These are phyloP conservation scores for Ectropis grisescens DNA, from an alignment of 1,140 invertebrate genomes.

Conservation along the genomic window DNA sequence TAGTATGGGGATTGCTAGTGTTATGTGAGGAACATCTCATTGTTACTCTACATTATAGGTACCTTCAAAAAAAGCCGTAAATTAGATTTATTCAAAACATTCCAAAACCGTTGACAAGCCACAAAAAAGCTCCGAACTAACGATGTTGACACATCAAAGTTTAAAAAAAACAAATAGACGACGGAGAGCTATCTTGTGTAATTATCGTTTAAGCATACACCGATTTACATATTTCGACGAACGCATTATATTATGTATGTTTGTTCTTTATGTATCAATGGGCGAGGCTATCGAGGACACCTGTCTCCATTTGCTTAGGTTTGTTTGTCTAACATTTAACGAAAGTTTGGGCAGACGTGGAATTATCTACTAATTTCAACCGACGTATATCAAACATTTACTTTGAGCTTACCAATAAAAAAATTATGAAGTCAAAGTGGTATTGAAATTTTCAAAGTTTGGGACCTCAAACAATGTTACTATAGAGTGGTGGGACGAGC, in stretches of 20 bases:
- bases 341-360: conserved; percentile 50
- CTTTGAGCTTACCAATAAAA: too few species aligned
- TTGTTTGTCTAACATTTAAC: conserved; percentile 61
- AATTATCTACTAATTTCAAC: conserved; percentile 65
- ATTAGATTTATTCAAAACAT: not conserved
- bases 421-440: too few species aligned
- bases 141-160: too few species aligned
- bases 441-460: too few species aligned
- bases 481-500: too few species aligned
- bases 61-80: too few species aligned
- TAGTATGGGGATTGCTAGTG: too few species aligned
- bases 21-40: too few species aligned
- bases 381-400: conserved; percentile 9
- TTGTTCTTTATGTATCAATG: conserved; percentile 59
- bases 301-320: conserved; percentile 66
- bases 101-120: not conserved
- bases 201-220: conserved; percentile 53
- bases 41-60: too few species aligned
- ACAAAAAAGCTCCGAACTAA: too few species aligned
- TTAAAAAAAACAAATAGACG: conserved; percentile 47
- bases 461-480: too few species aligned
- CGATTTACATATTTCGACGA: conserved; percentile 51
- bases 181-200: conserved; percentile 61
- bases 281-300: conserved; percentile 50
- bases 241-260: too few species aligned